phyloP scores from a whole-genome alignment of 2,888 invertebrate genomes.

The Baronia brevicornis region DNA sequence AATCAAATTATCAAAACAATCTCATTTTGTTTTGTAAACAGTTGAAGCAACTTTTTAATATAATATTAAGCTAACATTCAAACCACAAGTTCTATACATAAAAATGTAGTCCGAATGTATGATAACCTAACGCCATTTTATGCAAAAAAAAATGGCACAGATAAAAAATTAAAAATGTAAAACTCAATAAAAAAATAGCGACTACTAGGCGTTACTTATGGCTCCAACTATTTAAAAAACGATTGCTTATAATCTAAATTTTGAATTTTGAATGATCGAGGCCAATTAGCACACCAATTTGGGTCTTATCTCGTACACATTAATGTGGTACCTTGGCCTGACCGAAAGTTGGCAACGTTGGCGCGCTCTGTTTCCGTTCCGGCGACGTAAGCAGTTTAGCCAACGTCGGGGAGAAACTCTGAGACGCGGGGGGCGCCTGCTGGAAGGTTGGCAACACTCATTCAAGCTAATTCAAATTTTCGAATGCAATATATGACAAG shows the following conservation, averaged over 20 bases:
- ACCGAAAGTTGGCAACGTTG: constrained; percentile 67
- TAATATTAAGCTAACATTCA: too few relatives aligned
- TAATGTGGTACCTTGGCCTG: constrained; percentile 70
- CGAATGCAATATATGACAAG: constrained; percentile 23
- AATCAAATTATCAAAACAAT: constrained; percentile 10
- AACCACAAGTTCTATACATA: constrained; percentile 1
- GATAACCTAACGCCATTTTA: neutral
- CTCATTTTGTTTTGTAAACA: constrained; percentile 15
- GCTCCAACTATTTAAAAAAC: constrained; percentile 33
- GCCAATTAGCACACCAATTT: constrained; percentile 70
- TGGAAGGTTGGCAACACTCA: constrained; percentile 73
- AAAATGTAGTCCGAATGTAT: constrained; percentile 13
- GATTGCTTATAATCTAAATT: constrained; percentile 61
- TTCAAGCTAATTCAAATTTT: constrained; percentile 52
- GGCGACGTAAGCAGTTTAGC: constrained; percentile 85
- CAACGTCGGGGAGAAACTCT: constrained; percentile 86
- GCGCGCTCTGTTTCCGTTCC: constrained; percentile 64
- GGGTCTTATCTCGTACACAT: constrained; percentile 45
- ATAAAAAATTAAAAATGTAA: neutral
- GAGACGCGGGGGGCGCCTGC: constrained; percentile 73
- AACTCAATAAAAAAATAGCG: constrained; percentile 27
- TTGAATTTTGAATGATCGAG: constrained; percentile 67
- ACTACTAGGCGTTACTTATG: constrained; percentile 7
- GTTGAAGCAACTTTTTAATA: constrained; percentile 13
- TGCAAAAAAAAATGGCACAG: neutral